These are phyloP conservation scores for Alouatta caraya DNA, from an alignment of 2,797 vertebrate genomes.

Conservation along the genomic window DNA sequence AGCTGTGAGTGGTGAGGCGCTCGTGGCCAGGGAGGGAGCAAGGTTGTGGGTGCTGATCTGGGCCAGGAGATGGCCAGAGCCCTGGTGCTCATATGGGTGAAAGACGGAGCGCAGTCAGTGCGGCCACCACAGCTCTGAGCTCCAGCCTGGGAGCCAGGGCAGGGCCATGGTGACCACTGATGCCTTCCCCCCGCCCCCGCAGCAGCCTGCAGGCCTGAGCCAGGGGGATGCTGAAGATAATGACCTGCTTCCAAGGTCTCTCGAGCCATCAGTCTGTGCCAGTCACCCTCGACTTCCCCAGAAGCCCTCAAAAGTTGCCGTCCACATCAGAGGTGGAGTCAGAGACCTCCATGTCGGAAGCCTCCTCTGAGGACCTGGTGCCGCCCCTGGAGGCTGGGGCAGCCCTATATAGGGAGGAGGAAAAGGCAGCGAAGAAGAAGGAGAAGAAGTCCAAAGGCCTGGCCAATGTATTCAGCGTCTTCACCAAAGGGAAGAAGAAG, in stretches of 20 bases:
- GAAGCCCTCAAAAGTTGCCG: background rate
- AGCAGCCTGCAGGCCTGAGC: constrained; percentile 8
- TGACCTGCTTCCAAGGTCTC: constrained; percentile 42
- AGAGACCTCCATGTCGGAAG: constrained; percentile 47
- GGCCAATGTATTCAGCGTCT: constrained; percentile 24
- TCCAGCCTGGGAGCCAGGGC: background rate
- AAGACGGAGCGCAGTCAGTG: rapidly evolving
- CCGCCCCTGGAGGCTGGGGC: background rate
- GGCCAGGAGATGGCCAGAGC: background rate
- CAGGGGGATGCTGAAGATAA: constrained; percentile 50
- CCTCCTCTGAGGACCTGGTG: constrained; percentile 52
- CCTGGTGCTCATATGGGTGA: rapidly evolving
- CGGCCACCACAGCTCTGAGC: rapidly evolving
- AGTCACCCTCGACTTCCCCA: background rate
- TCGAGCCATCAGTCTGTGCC: background rate
- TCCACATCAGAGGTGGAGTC: constrained; percentile 4
- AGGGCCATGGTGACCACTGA: rapidly evolving
- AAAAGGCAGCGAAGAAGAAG: background rate
- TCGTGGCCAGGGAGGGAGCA: background rate
- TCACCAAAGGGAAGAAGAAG: constrained; percentile 67
- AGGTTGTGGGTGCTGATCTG: background rate
- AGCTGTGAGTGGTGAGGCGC: too few relatives aligned
- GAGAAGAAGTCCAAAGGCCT: constrained; percentile 41
- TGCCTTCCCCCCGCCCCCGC: rapidly evolving
- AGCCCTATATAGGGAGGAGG: rapidly evolving